Evolutionary conservation across 2,797 vertebrate genomes (phyloP), one percentile per base, ranked within the genome.

Genomic region (Tapera naevia): DNA sequence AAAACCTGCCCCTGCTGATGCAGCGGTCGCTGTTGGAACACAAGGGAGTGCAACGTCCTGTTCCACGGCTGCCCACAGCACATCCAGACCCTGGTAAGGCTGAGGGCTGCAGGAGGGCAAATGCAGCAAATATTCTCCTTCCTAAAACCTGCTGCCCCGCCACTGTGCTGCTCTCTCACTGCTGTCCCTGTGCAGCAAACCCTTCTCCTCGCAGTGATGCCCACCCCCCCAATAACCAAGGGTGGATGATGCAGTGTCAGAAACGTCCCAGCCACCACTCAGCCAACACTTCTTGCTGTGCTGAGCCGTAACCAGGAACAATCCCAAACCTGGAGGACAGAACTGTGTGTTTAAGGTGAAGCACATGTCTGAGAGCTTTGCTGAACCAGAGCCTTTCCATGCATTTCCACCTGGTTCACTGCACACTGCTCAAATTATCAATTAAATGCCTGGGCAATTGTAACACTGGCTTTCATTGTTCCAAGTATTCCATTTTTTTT

Each of bases 361-460:
- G 61, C 48, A 48, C 10, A 5, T 1, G 11, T 50, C 21, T 10
- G n/a, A 72, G 53, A 3, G 27, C 24, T 39, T 3, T 51, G 53
- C 70, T 43, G 54, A 84, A 50, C 15, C 51, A 35, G 50, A 87
- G n/a, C 56, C n/a, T 54, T 67, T n/a, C 62, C n/a, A 62, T 2
- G 1, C 16, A 12, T 57, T 88, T 88, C 75, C 1, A 5, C 69
- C 53, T 61, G 72, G 28, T 57, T 50, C 46, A 16, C 54, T 54
- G 66, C 46, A 84, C 51, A 10, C 62, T 35, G 37, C 23, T 80
- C 71, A 43, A 73, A 84, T 56, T 24, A 81, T 72, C 70, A 91
- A 94, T 76, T 76, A 91, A 96, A 93, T 78, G 65, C 65, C 88
- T 37, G 53, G 82, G 41, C 86, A 95, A 72, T 58, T 88, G 78